Evolutionary conservation across 2,797 vertebrate species (phyloP), one percentile per base, ranked within the genome.

Genomic region (Sebastes hubbsi): DNA sequence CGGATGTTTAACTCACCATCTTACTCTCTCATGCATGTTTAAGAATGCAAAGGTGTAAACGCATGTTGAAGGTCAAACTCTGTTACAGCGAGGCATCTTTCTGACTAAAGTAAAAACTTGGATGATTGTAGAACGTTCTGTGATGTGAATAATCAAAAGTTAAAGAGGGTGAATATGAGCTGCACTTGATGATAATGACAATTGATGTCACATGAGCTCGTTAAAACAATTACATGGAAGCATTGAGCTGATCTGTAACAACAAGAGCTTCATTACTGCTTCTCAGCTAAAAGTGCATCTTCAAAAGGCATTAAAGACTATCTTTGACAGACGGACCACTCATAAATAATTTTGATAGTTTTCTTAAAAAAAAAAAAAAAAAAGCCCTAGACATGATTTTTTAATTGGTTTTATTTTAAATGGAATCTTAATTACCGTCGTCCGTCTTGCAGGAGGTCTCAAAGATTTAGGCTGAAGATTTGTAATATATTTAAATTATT

Each of bases 401-500:
- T 78, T 5, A 71, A 86, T 82, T 77, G 9, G 65, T 78, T 81
- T 73, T 4, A 20, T 56, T 81, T 85, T 13, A 62, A 81, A 72
- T 69, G 0, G 13, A 82, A 22, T 61, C 32, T 81, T 70, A 78
- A 80, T 61, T 8, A 34, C 16, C n/a, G 8, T 32, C n/a, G 8
- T 82, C 10, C 38, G 29, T 77, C 72, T 24, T 73, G n/a, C 10
- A 56, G 58, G 22, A 59, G n/a, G 6, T 8, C 38, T 68, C 16
- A 46, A 36, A 80, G 30, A 88, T 81, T 55, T 10, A 85, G 42
- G 58, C 38, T 75, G 18, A 76, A 82, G 67, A 88, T 87, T 89
- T 93, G 86, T 93, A 93, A 80, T 63, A 92, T 92, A 90, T 82
- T 79, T 88, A 92, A 91, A 90, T 87, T 91, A 92, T 94, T 95